Base-by-base conservation (phyloP, 2,888 invertebrate genomes). In the Acanthacorydalis orientalis region DNA sequence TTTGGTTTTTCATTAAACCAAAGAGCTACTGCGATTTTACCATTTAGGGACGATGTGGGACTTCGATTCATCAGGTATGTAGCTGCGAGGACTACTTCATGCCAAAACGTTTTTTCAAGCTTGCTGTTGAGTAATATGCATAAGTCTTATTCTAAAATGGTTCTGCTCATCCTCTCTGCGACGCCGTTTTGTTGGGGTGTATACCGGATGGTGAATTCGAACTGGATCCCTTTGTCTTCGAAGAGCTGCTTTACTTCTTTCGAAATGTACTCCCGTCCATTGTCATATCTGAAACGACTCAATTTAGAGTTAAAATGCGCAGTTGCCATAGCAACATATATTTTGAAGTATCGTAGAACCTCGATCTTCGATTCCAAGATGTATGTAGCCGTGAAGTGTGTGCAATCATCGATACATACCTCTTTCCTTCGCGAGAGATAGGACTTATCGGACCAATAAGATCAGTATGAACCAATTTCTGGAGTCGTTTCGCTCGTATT, bases 1-100 rank as follows among this genome's bases (percentile, higher is more conserved):
- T n/a, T n/a, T n/a, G n/a, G n/a, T n/a, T n/a, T n/a, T n/a, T n/a
- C n/a, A n/a, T n/a, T n/a, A n/a, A n/a, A n/a, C 60, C 60, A 63
- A 51, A 60, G 47, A 47, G 59, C 59, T 49, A 51, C 62, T 51
- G 62, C 62, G 50, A 61, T 61, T 55, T 58, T 57, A 37, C 41
- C 34, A 34, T 48, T 7, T 12, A 61, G 47, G 23, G 58, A 57
- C 54, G 50, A 55, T 44, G 57, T 34, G 15, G 60, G 60, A 9
- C 51, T 52, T 48, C 55, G 48, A 52, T 63, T 64, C 15, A 60
- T 57, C 32, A 64, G 52, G 52, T 59, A 57, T 31, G 55, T 54
- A 35, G 60, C 60, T 41, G 59, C 58, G 44, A 58, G 51, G 12
- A 61, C 57, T 35, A 60, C 63, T 51, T 53, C 57, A 1, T 52